Evolutionary conservation across 2,797 vertebrate genomes (phyloP), one percentile per base, ranked within the genome.

Genomic region (Valencia hispanica): DNA sequence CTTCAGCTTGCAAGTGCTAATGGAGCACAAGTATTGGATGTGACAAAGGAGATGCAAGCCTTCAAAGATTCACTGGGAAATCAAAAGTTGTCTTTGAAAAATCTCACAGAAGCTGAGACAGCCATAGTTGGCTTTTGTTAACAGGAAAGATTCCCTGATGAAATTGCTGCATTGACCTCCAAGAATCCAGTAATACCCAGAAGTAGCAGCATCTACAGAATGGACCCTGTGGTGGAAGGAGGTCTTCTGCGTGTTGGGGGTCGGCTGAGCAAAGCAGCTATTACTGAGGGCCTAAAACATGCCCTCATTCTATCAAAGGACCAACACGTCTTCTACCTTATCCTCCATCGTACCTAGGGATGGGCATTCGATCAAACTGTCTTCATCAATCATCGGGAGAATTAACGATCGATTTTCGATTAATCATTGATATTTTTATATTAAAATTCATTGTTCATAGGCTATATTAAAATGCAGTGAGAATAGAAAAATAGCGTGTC

Each of bases 181-280:
- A 39, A 17, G 2, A 50, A 51, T 4, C 3, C 68, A 20, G 68
- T 22, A 25, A 22, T 70, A 50, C 8, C 27, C 8, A 50, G 18
- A 50, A 51, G 47, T 0, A 70, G 68, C 30, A 7, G 1, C 1
- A 50, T 51, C 9, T 51, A 70, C 30, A 50, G 34, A 51, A 18
- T 70, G 15, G 30, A 70, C 22, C 68, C 47, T 34, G 30, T 70
- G 15, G 2, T 70, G n/a, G n/a, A n/a, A n/a, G n/a, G n/a, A n/a
- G n/a, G n/a, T n/a, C n/a, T n/a, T n/a, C n/a, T n/a, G n/a, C n/a
- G 17, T 32, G 73, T 75, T 30, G 68, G 53, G 5, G 66, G 73
- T 5, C 39, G 73, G 45, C n/a, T 79, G 14, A 70, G 57, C 39
- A 80, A 45, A 20, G 65, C 22, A 51, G 66, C 72, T 15, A 70